phyloP scores from a whole-genome alignment of 2,888 invertebrate genomes.

The Drosophila incognita region DNA sequence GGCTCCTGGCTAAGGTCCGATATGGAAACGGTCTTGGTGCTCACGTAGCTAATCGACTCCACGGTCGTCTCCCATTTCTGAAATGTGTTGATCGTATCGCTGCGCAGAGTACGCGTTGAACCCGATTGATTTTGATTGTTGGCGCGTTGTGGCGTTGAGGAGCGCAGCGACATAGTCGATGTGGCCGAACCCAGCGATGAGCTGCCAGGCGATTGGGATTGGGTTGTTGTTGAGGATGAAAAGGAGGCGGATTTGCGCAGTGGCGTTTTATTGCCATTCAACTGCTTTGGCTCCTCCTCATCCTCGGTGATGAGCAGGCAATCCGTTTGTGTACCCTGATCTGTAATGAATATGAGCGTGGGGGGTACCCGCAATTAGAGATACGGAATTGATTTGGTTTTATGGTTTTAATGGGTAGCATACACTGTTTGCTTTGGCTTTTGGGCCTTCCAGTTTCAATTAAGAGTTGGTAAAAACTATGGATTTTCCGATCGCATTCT shows the following conservation, averaged over 20 bases:
- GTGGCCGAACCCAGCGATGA: conserved; percentile 76
- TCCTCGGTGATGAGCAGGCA: conserved; percentile 77
- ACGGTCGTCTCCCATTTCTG: conserved; percentile 85
- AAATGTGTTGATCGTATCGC: conserved; percentile 83
- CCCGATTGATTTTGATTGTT: conserved; percentile 10
- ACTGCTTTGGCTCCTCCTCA: conserved; percentile 30
- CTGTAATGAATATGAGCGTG: conserved; percentile 43
- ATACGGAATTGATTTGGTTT: conserved; percentile 46
- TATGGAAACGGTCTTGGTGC: conserved; percentile 82
- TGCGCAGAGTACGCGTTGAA: conserved; percentile 75
- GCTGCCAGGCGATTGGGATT: conserved; percentile 64
- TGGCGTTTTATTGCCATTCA: conserved; percentile 47
- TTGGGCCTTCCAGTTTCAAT: conserved; percentile 35
- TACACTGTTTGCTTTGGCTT: conserved; percentile 5
- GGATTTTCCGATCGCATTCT: conserved; percentile 25
- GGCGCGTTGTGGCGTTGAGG: conserved; percentile 61
- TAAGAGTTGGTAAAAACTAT: conserved; percentile 33
- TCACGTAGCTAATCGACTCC: conserved; percentile 84
- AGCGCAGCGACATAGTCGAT: conserved; percentile 78
- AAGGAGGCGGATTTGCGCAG: conserved; percentile 81
- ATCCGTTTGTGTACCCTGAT: conserved; percentile 82
- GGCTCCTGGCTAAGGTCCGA: conserved; percentile 71
- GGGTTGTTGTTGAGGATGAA: conserved; percentile 69
- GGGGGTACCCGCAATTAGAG: background rate
- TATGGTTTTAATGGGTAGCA: conserved; percentile 16